Conservation (phyloP, 2,113 vertebrate genomes). For the Phyllopteryx taeniolatus region DNA sequence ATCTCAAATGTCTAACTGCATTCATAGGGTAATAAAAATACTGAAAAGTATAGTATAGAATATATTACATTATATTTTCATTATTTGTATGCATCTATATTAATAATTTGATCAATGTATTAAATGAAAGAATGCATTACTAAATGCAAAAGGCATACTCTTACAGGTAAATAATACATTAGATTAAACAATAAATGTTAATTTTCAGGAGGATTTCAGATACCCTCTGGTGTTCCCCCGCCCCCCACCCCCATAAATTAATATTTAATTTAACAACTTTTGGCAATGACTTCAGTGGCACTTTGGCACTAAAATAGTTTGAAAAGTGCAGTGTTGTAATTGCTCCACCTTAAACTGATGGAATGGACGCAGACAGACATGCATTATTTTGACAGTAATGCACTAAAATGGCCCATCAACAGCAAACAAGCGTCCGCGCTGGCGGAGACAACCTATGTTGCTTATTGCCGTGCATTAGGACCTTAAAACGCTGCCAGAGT, state of each 20-base stretch:
- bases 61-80: neutral
- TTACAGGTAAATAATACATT: neutral
- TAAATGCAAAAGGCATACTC: neutral
- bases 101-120: neutral
- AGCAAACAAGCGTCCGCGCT: conserved; percentile 70
- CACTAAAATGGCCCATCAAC: conserved; percentile 76
- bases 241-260: neutral
- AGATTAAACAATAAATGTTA: neutral
- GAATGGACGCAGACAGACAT: conserved; percentile 65
- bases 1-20: neutral
- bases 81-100: neutral
- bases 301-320: conserved; percentile 43
- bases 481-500: conserved; percentile 68
- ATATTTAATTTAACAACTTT: conserved; percentile 9
- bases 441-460: conserved; percentile 68
- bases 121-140: neutral
- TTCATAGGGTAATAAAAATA: neutral
- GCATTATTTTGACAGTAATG: conserved; percentile 81
- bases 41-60: neutral
- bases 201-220: neutral
- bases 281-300: conserved; percentile 25
- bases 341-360: conserved; percentile 59
- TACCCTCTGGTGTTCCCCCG: neutral
- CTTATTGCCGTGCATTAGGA: conserved; percentile 78
- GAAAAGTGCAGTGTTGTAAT: conserved; percentile 48